These are phyloP conservation scores for Mastomys natalensis DNA, from an alignment of 2,113 vertebrate genomes.

Conservation along the genomic window DNA sequence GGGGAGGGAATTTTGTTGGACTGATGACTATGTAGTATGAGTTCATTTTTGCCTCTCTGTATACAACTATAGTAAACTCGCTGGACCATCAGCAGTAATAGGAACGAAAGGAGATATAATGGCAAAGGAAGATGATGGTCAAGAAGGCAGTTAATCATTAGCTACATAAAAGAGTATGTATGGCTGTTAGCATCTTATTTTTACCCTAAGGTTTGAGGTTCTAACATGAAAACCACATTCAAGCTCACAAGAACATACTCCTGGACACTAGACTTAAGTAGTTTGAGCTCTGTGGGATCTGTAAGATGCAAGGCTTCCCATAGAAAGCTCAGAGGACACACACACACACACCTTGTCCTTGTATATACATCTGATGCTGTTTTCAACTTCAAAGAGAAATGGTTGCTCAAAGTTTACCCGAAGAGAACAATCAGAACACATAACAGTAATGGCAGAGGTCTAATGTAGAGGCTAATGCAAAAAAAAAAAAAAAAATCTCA, in stretches of 20 bases:
- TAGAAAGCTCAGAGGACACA: not conserved
- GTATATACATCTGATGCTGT: not conserved
- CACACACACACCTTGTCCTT: not conserved
- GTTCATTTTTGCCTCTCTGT: not conserved
- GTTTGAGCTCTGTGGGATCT: not conserved
- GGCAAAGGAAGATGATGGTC: not conserved
- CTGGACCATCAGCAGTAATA: not conserved
- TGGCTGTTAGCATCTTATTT: not conserved
- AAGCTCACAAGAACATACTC: not conserved
- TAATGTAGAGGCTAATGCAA: not conserved
- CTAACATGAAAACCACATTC: not conserved
- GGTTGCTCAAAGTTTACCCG: not conserved
- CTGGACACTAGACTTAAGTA: not conserved
- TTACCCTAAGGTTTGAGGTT: not conserved
- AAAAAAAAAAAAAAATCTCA: not conserved
- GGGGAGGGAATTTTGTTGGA: no score
- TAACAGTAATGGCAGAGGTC: not conserved
- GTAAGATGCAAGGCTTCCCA: not conserved
- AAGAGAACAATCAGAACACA: not conserved
- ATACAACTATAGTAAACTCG: not conserved
- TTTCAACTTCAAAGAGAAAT: not conserved
- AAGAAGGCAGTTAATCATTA: not conserved
- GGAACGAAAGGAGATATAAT: not conserved
- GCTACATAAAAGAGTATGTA: no score
- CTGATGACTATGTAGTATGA: accelerated